Base-by-base conservation (phyloP, 2,888 invertebrate species). In the Pedicia rivosa region DNA sequence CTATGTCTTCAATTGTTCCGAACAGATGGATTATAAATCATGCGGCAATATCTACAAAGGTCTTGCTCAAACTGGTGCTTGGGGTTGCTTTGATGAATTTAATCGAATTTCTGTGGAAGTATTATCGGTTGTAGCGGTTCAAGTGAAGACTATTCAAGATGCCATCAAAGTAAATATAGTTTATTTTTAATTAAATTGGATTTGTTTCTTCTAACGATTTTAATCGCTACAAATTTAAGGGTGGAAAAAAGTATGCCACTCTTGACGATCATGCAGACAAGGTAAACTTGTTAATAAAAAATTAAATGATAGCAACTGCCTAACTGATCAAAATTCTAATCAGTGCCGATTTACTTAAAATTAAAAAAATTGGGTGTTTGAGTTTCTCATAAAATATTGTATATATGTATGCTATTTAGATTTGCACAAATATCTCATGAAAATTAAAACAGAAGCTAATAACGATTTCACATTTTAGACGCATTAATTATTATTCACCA, bases 1-100 rank as follows among this genome's bases (percentile, higher is more conserved):
- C 32, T 92, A 92, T 54, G 92, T 92, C 38, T 92, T 92, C 65
- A 94, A 92, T 62, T 94, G 92, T 62, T 92, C 92, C 1, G 91
- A 92, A 61, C 92, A 92, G 67, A 92, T 94, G 92, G 92, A 94
- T 64, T 94, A 92, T 64, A 88, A 87, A 65, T 91, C 91, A 26
- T 84, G 91, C 50, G 92, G 88, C 36, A 91, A 87, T 59, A 92
- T 94, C 63, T 94, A 91, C 64, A 94, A 92, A 67, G 94, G 72
- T 57, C 64, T 94, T 36, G 78, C 87, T 2, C 92, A 94, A 64
- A 90, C 91, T 13, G 94, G 94, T 3, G 87, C 91, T 17, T 94
- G 92, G 92, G 94, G 94, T 30, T 94, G 94, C 60, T 95, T 95
- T 62, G 94, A 95, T 57, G 94, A 95, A 63, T 95, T 95, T 63